Evolutionary conservation across 2,797 vertebrate genomes (phyloP).

Genomic region (Hemibagrus guttatus): DNA sequence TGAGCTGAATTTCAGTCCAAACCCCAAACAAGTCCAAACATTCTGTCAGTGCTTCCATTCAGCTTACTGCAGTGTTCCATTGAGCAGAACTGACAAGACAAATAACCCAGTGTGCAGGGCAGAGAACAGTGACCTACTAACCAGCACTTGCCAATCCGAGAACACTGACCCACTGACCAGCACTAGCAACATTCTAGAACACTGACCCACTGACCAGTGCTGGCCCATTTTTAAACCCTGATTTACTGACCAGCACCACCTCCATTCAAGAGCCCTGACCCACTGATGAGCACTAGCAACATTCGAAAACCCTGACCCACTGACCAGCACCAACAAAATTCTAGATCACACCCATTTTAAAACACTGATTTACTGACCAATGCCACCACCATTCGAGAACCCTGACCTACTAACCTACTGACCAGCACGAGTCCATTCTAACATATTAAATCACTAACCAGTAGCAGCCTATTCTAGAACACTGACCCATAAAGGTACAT

Average conservation of each 20-base stretch:
- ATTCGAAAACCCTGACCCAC: neutral
- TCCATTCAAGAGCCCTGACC: neutral
- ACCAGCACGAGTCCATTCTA: too few species aligned
- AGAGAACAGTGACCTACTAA: neutral
- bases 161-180: neutral
- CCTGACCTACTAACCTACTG: neutral
- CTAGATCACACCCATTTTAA: neutral
- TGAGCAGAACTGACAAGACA: conserved; percentile 1
- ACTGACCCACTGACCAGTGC: neutral
- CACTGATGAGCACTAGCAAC: neutral
- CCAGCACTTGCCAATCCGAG: neutral
- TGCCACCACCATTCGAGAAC: neutral
- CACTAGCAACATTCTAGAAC: too few species aligned
- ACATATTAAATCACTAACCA: too few species aligned
- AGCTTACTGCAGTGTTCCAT: neutral
- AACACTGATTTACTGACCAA: neutral
- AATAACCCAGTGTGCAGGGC: neutral
- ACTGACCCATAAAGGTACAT: neutral
- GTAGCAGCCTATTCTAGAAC: neutral
- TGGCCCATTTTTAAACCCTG: neutral
- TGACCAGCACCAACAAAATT: neutral
- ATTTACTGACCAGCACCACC: neutral
- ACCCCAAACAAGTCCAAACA: neutral
- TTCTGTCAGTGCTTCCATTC: neutral
- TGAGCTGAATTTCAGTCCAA: conserved; percentile 15